phyloP scores from a whole-genome alignment of 2,113 vertebrate species.

The Catharus fuscescens region DNA sequence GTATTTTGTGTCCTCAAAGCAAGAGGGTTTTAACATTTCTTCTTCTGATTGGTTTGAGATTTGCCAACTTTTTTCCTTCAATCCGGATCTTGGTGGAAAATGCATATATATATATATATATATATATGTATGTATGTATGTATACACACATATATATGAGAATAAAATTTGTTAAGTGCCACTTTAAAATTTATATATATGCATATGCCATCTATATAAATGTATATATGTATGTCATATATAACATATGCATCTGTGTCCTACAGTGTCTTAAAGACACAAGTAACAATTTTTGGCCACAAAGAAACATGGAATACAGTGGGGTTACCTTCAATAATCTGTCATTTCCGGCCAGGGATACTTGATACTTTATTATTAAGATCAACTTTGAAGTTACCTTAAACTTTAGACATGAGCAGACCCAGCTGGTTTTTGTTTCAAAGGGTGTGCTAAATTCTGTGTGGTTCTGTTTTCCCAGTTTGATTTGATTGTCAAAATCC shows the following conservation, averaged over 20 bases:
- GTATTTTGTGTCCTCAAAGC: neutral
- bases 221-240: neutral
- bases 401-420: neutral
- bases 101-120: no score
- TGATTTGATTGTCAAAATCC: neutral
- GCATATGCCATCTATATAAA: neutral
- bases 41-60: neutral
- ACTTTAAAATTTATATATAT: neutral
- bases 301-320: neutral
- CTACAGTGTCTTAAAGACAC: neutral
- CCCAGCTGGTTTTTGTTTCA: neutral
- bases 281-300: neutral
- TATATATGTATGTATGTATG: no score
- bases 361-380: neutral
- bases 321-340: neutral
- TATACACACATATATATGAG: neutral
- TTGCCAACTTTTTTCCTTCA: neutral
- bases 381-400: neutral
- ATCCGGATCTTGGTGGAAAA: neutral
- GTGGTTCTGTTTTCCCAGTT: neutral
- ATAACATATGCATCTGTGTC: neutral
- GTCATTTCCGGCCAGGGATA: neutral
- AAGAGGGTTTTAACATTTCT: neutral
- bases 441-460: neutral
- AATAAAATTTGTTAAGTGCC: neutral